phyloP scores from a whole-genome alignment of 1,140 invertebrate genomes.

The Adelges cooleyi region DNA sequence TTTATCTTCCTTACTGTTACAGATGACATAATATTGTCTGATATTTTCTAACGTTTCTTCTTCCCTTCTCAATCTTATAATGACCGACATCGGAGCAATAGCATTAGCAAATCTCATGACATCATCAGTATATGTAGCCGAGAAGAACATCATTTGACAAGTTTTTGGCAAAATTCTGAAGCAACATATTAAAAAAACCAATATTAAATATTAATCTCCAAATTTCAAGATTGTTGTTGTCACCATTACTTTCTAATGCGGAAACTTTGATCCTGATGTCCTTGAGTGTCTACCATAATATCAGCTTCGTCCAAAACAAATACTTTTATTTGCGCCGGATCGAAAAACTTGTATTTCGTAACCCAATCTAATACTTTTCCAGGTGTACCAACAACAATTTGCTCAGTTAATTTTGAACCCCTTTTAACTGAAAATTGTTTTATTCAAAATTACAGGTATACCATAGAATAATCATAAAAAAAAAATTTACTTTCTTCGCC shows the following conservation, averaged over 20 bases:
- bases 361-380: conserved; percentile 89
- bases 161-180: conserved; percentile 32
- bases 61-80: conserved; percentile 75
- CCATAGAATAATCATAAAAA: conserved; percentile 39
- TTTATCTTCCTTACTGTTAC: conserved; percentile 63
- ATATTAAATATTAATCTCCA: no score
- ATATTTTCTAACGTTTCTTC: conserved; percentile 97
- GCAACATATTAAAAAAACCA: no score
- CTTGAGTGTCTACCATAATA: conserved; percentile 96
- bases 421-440: no score
- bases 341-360: conserved; percentile 73
- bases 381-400: conserved; percentile 92
- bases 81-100: conserved; percentile 82
- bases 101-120: conserved; percentile 95
- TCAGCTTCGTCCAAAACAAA: conserved; percentile 98
- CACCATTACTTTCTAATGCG: conserved; percentile 80
- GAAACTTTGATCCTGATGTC: conserved; percentile 93
- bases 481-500: conserved; percentile 66
- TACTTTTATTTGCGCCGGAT: conserved; percentile 74
- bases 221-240: no score
- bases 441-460: neutral
- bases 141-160: conserved; percentile 98
- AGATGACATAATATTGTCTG: conserved; percentile 91
- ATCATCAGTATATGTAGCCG: conserved; percentile 86
- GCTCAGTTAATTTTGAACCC: conserved; percentile 44